A percentile compares a stretch with the other conserved stretches of the same genome.
These are phyloP conservation scores for Hypocryptadius cinnamomeus DNA, from an alignment of 2,113 vertebrate genomes.

Conservation along the genomic window DNA sequence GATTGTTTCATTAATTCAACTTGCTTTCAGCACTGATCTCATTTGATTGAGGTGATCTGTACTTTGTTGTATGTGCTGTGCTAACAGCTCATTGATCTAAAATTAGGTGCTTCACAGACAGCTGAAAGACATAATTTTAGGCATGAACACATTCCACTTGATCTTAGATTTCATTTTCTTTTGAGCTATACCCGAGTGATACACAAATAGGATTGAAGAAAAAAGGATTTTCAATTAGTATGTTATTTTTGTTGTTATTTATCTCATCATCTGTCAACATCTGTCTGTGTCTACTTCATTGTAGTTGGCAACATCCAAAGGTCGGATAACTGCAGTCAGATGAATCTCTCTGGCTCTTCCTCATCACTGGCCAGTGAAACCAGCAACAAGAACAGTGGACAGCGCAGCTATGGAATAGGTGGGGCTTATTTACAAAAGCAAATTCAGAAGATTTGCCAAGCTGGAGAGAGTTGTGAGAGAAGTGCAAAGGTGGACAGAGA, in stretches of 20 bases:
- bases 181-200: background rate
- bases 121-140: background rate
- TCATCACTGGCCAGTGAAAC: constrained; percentile 84
- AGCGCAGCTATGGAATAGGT: constrained; percentile 91
- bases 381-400: constrained; percentile 80
- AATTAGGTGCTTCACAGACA: constrained; percentile 27
- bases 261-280: background rate
- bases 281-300: constrained; percentile 61
- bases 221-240: background rate
- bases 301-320: constrained; percentile 74
- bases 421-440: constrained; percentile 87
- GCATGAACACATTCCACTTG: constrained; percentile 8
- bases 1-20: constrained; percentile 5
- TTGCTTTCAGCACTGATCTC: constrained; percentile 24
- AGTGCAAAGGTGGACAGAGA: constrained; percentile 53
- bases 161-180: background rate
- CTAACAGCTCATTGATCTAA: constrained; percentile 39
- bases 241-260: background rate
- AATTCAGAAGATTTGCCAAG: constrained; percentile 79
- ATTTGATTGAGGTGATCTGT: constrained; percentile 12
- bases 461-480: constrained; percentile 52
- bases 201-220: background rate
- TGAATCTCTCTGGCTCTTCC: constrained; percentile 83
- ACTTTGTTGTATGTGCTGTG: background rate
- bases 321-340: constrained; percentile 77